phyloP scores from a whole-genome alignment of 1,140 invertebrate genomes.

The Diorhabda carinulata region DNA sequence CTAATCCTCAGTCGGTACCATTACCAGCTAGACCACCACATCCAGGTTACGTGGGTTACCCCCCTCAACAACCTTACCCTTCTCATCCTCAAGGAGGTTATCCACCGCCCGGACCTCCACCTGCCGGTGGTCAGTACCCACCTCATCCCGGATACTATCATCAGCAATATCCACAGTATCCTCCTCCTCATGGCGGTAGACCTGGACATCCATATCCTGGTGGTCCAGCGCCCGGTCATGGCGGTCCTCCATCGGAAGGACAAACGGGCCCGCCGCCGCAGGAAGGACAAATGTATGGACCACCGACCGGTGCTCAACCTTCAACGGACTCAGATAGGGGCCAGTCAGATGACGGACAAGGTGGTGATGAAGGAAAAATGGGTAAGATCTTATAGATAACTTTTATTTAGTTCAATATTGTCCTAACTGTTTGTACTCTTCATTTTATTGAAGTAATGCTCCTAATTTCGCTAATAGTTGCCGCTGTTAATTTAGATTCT shows the following conservation, averaged over 20 bases:
- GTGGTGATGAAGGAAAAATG: slow-evolving; percentile 10
- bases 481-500: background rate
- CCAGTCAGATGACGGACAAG: slow-evolving; percentile 7
- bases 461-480: background rate
- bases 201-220: slow-evolving; percentile 6
- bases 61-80: slow-evolving; percentile 54
- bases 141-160: slow-evolving; percentile 60
- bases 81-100: slow-evolving; percentile 54
- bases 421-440: background rate
- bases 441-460: background rate
- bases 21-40: slow-evolving; percentile 55
- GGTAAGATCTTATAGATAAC: background rate
- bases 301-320: background rate
- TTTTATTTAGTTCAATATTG: background rate
- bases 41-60: slow-evolving; percentile 51
- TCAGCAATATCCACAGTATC: slow-evolving; percentile 54
- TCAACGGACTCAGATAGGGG: slow-evolving; percentile 9
- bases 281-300: background rate
- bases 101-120: slow-evolving; percentile 49
- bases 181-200: slow-evolving; percentile 46
- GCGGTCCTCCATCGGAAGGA: slow-evolving; percentile 5
- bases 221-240: background rate
- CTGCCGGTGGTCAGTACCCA: slow-evolving; percentile 48
- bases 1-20: slow-evolving; percentile 44
- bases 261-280: background rate